Base-by-base conservation (phyloP, 2,888 invertebrate species). In the Drosophila hamatofila region DNA sequence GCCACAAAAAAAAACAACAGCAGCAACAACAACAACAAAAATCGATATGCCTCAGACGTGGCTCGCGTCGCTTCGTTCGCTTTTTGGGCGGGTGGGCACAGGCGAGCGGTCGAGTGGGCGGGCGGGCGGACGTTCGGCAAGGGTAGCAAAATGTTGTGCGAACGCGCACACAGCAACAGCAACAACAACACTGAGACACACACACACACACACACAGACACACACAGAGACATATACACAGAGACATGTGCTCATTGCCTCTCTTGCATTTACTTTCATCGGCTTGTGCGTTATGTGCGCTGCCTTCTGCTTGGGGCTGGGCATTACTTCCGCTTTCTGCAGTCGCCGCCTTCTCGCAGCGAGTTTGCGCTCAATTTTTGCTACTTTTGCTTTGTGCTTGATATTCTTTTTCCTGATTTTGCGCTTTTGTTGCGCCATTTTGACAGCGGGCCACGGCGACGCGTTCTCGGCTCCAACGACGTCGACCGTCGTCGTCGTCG, bases 31-130 rank as follows among this genome's bases (percentile, higher is more conserved):
- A 56, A 21, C 27, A 64, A 81, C 27, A 58, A 66, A 81, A 91
- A 90, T 90, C 90, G 83, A 90, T 90, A 90, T 83, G 87, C 80
- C 83, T 90, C 90, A 90, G 90, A 90, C 91, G 79, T 75, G 84
- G 73, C 81, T 68, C 72, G 65, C 52, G 58, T 68, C 68, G 81
- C 64, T 74, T 64, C 64, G 46, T 41, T 48, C 52, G 49, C 30
- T 51, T 70, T 64, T 48, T 58, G 35, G 35, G 39, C 23, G 39
- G 74, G 63, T 67, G 35, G 63, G 57, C 48, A 64, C n/a, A 66
- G 41, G 7, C 18, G 35, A 71, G 67, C 65, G 35, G 62, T 55
- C 44, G 66, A 6, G 66, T 30, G 58, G 9, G 1, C 2, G 3
- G 30, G 30, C 23, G 30, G 74, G 65, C 65, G 58, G 69, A 25